These are phyloP conservation scores for Leucozona laternaria DNA, from an alignment of 2,888 invertebrate genomes.

Conservation along the genomic window DNA sequence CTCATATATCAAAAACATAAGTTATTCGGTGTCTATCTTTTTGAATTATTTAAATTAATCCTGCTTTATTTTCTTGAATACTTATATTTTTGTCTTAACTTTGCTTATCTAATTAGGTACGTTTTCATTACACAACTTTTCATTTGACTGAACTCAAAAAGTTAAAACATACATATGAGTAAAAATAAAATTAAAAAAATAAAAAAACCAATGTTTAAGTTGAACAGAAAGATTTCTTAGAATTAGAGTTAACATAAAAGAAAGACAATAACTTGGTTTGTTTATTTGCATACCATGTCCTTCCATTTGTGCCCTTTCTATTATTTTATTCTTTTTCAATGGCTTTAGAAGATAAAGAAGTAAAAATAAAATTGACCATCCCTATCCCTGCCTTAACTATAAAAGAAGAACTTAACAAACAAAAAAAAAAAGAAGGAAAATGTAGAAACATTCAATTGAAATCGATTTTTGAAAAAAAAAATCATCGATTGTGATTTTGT, in stretches of 20 bases:
- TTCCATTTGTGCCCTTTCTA: neutral
- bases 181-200: too few relatives aligned
- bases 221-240: neutral
- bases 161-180: neutral
- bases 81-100: too few relatives aligned
- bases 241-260: neutral
- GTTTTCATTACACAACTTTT: too few relatives aligned
- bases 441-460: conserved; percentile 24
- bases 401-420: neutral
- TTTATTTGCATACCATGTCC: neutral
- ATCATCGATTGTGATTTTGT: conserved; percentile 50
- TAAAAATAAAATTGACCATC: conserved; percentile 5
- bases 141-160: too few relatives aligned
- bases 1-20: too few relatives aligned
- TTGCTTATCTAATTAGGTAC: too few relatives aligned
- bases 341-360: neutral
- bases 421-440: neutral
- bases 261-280: neutral
- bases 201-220: neutral
- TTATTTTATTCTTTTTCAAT: neutral
- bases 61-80: too few relatives aligned
- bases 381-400: neutral
- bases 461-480: conserved; percentile 49
- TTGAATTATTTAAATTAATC: too few relatives aligned
- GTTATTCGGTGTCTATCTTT: too few relatives aligned